phyloP scores from a whole-genome alignment of 2,888 invertebrate species.

The Selenia dentaria region DNA sequence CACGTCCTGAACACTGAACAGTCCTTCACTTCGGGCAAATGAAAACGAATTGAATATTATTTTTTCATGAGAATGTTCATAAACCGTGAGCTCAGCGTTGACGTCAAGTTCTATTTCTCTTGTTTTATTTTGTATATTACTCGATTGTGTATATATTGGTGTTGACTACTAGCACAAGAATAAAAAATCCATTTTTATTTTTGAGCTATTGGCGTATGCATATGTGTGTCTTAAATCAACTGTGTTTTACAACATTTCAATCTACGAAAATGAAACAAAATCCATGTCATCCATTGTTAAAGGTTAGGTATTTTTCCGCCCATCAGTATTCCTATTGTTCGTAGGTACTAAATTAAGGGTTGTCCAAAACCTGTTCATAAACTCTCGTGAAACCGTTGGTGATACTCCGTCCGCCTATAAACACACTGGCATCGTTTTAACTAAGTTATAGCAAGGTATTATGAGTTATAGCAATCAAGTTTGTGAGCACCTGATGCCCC shows the following conservation, averaged over 20 bases:
- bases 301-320: too few relatives aligned
- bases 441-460: constrained; percentile 5
- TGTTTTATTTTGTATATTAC: too few relatives aligned
- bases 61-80: constrained; percentile 6
- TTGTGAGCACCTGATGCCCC: constrained; percentile 9
- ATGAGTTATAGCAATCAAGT: constrained; percentile 6
- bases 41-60: constrained; percentile 17
- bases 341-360: too few relatives aligned
- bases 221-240: too few relatives aligned
- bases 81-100: not conserved
- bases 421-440: not conserved
- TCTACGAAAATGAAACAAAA: too few relatives aligned
- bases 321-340: too few relatives aligned
- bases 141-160: not conserved
- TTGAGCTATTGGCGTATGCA: too few relatives aligned
- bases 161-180: too few relatives aligned
- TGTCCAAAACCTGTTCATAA: not conserved
- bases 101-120: constrained; percentile 6
- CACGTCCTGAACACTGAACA: constrained; percentile 10
- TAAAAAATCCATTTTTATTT: too few relatives aligned
- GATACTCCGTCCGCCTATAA: not conserved
- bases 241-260: too few relatives aligned
- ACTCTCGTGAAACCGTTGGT: not conserved
- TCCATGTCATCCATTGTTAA: too few relatives aligned
- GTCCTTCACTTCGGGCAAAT: constrained; percentile 7